phyloP scores from a whole-genome alignment of 2,888 invertebrate genomes.

The Cepaea hortensis region DNA sequence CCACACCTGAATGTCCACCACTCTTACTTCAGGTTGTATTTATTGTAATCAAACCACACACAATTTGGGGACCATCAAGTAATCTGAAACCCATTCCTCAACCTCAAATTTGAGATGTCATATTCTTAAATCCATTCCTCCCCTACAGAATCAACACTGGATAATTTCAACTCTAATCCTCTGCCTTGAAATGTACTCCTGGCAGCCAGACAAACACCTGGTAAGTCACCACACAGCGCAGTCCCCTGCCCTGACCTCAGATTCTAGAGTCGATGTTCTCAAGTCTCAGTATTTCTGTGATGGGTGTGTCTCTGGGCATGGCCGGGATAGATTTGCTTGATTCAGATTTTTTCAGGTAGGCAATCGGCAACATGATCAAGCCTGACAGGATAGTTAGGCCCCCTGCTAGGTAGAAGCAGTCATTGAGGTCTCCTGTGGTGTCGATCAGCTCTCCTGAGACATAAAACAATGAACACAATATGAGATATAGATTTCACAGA shows the following conservation, averaged over 20 bases:
- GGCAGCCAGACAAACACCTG: no score
- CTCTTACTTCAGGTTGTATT: no score
- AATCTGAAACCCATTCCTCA: not conserved
- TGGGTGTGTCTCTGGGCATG: slow-evolving; percentile 52
- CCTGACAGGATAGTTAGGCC: slow-evolving; percentile 59
- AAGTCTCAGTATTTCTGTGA: slow-evolving; percentile 53
- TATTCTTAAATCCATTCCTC: slow-evolving; percentile 49
- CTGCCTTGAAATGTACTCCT: no score
- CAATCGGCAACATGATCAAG: slow-evolving; percentile 59
- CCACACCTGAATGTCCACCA: no score
- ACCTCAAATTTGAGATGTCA: slow-evolving; percentile 34
- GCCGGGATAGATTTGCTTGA: slow-evolving; percentile 42
- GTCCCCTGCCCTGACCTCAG: not conserved
- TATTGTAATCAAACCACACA: no score
- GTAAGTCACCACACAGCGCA: no score
- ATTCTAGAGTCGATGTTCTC: slow-evolving; percentile 51
- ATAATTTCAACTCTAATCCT: no score
- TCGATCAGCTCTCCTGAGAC: slow-evolving; percentile 56
- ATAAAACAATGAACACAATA: not conserved
- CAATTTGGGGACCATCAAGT: no score
- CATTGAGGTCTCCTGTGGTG: slow-evolving; percentile 54
- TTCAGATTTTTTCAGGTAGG: slow-evolving; percentile 48
- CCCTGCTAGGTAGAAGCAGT: slow-evolving; percentile 64
- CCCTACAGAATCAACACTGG: no score
- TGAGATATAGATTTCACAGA: no score